Percentiles rank a stretch among this genome's conserved stretches.
phyloP scores from a whole-genome alignment of 2,888 invertebrate species.

The Ryuthela nishihirai region DNA sequence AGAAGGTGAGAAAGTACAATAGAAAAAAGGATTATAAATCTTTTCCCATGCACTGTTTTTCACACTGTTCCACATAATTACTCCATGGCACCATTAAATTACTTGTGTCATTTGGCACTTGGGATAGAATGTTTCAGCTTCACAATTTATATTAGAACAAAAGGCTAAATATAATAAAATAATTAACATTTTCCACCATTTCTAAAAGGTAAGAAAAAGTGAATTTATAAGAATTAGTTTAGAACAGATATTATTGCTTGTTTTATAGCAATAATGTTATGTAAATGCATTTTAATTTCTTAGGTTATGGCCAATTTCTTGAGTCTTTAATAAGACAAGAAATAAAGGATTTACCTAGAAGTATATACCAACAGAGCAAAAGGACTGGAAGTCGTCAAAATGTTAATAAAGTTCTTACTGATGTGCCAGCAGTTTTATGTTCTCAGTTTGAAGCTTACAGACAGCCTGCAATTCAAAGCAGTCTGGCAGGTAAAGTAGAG shows the following conservation, averaged over 20 bases:
- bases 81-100: no score
- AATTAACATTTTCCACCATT: no score
- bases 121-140: no score
- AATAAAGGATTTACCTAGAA: slow-evolving; percentile 24
- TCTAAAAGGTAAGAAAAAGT: no score
- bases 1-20: no score
- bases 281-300: background rate
- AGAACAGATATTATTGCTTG: background rate
- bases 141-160: no score
- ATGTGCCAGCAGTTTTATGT: slow-evolving; percentile 28
- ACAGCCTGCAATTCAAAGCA: slow-evolving; percentile 23
- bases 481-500: slow-evolving; percentile 28
- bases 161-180: no score
- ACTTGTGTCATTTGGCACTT: no score
- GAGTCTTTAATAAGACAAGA: slow-evolving; percentile 18
- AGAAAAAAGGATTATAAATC: no score
- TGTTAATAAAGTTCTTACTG: slow-evolving; percentile 11
- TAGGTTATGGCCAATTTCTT: slow-evolving; percentile 25
- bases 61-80: no score
- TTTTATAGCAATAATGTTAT: background rate
- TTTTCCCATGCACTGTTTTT: no score
- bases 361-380: slow-evolving; percentile 23
- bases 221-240: no score
- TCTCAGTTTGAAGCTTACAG: slow-evolving; percentile 13
- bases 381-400: slow-evolving; percentile 14